Percentiles rank a stretch among this genome's conserved stretches.
phyloP scores from a whole-genome alignment of 2,888 invertebrate genomes.

The Orchesellides sinensis region DNA sequence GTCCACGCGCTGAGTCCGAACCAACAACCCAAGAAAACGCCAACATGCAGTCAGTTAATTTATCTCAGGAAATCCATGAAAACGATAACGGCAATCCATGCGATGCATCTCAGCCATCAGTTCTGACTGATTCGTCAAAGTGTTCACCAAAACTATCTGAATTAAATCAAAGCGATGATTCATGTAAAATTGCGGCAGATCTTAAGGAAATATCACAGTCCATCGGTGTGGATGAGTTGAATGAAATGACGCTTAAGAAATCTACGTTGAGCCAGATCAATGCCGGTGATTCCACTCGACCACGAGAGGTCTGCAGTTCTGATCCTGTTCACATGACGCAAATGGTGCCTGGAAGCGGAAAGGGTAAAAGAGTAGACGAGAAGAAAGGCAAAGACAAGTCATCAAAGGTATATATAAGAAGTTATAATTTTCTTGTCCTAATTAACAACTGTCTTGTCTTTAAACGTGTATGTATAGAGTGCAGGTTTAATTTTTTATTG shows the following conservation, averaged over 20 bases:
- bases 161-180: no score
- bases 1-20: slow-evolving; percentile 34
- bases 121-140: slow-evolving; percentile 12
- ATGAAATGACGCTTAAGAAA: no score
- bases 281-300: no score
- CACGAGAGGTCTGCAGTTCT: no score
- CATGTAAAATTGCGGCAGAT: not conserved
- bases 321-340: no score
- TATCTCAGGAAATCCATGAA: slow-evolving; percentile 1
- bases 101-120: not conserved
- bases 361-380: slow-evolving; percentile 5
- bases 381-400: slow-evolving; percentile 30
- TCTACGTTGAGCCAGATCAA: no score
- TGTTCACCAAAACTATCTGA: slow-evolving; percentile 29
- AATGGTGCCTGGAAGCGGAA: no score
- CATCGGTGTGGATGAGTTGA: not conserved
- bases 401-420: not conserved
- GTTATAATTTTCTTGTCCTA: not conserved
- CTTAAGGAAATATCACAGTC: no score
- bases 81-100: not conserved
- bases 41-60: not conserved
- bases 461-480: not conserved
- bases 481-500: no score
- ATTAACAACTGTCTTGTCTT: not conserved
- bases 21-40: not conserved